These are phyloP conservation scores for Ellobius talpinus DNA, from an alignment of 2,113 vertebrate genomes.

Conservation along the genomic window DNA sequence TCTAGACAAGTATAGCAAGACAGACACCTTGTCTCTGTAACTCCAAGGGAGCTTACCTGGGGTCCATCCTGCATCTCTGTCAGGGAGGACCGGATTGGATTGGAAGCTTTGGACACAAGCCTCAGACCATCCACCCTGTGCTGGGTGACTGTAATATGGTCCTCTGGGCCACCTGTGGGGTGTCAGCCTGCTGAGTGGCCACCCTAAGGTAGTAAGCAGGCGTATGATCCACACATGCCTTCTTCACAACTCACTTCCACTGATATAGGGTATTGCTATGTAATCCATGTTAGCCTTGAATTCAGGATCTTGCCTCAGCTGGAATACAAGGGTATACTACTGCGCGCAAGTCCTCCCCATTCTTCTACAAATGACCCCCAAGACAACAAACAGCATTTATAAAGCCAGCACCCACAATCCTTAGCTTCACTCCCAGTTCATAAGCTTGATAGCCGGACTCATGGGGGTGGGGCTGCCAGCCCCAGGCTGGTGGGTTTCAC, in stretches of 20 bases:
- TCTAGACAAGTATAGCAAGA: not conserved
- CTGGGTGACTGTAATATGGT: not conserved
- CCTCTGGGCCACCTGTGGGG: not conserved
- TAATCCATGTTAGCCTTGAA: not conserved
- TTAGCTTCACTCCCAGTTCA: not conserved
- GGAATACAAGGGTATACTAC: not conserved
- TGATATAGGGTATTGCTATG: not conserved
- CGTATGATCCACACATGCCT: fast-evolving
- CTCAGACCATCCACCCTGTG: not conserved
- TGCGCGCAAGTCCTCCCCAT: not conserved
- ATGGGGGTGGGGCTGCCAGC: not conserved
- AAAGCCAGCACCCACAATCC: not conserved
- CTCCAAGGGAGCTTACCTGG: not conserved
- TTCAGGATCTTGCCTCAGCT: not conserved
- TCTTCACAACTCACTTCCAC: not conserved
- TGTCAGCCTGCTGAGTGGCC: not conserved
- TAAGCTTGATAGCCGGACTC: not conserved
- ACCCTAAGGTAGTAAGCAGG: not conserved
- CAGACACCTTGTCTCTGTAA: not conserved
- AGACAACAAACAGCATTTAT: not conserved
- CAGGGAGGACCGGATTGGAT: not conserved
- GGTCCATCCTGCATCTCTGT: not conserved
- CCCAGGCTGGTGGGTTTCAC: conserved; percentile 18
- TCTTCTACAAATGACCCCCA: not conserved
- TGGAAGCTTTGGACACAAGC: not conserved